phyloP scores from a whole-genome alignment of 2,888 invertebrate species.

The Dinocampus coccinellae region DNA sequence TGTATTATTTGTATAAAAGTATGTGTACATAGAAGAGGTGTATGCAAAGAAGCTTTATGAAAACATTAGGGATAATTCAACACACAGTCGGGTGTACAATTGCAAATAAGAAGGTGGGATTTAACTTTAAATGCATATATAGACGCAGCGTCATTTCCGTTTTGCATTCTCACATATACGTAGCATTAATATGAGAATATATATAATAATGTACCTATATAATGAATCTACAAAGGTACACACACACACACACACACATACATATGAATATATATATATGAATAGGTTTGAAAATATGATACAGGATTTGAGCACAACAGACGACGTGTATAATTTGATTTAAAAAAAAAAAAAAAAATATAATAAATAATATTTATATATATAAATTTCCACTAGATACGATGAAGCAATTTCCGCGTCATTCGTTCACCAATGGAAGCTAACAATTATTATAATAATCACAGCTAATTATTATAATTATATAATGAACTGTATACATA shows the following conservation, averaged over 20 bases:
- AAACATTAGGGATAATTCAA: constrained; percentile 64
- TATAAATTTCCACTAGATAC: constrained; percentile 45
- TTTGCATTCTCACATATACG: constrained; percentile 38
- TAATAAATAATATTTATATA: no score
- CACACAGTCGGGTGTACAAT: constrained; percentile 45
- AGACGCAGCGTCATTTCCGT: constrained; percentile 60
- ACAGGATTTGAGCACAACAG: neutral
- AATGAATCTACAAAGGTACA: neutral
- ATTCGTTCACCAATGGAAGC: constrained; percentile 6
- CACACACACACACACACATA: no score
- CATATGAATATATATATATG: no score
- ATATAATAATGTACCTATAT: constrained; percentile 1
- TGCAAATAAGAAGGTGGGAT: constrained; percentile 34
- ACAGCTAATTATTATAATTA: neutral
- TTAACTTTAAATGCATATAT: constrained; percentile 44
- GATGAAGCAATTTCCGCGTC: constrained; percentile 48
- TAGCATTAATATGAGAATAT: neutral
- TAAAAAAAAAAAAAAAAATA: no score
- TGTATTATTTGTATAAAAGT: constrained; percentile 51
- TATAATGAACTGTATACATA: neutral
- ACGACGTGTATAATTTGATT: constrained; percentile 46
- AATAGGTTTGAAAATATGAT: neutral
- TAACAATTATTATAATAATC: constrained; percentile 5
- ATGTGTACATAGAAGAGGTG: neutral
- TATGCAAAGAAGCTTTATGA: constrained; percentile 56